Percentiles rank a stretch among this genome's conserved stretches.
These are phyloP conservation scores for Ursus arctos DNA, from an alignment of 2,113 vertebrate genomes.

Conservation along the genomic window DNA sequence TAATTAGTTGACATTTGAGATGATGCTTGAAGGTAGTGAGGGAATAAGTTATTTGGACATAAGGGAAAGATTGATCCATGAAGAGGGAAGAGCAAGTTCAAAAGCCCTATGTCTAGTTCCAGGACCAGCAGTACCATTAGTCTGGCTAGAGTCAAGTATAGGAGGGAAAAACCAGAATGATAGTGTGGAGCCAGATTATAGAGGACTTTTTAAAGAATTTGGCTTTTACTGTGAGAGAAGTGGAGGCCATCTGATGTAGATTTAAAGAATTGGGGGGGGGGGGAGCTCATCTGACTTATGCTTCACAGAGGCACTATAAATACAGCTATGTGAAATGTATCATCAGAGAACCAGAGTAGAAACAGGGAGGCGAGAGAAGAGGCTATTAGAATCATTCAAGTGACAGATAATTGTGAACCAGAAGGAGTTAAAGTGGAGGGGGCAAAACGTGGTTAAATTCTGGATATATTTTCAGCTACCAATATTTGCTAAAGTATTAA, in stretches of 20 bases:
- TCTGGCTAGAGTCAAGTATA: not conserved
- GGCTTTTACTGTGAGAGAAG: not conserved
- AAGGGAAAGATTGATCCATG: not conserved
- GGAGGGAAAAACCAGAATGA: not conserved
- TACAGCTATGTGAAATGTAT: not conserved
- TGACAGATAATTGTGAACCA: not conserved
- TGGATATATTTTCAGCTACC: not conserved
- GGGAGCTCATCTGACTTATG: not conserved
- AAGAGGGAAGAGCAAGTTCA: not conserved
- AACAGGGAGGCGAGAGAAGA: not conserved
- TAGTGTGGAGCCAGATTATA: not conserved
- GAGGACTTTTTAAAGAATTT: too few species aligned
- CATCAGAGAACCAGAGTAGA: not conserved
- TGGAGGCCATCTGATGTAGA: not conserved
- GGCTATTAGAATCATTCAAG: not conserved
- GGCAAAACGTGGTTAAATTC: not conserved
- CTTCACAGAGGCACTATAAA: not conserved
- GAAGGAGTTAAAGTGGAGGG: not conserved
- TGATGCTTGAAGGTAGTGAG: not conserved
- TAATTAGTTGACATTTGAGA: not conserved
- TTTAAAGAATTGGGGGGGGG: not conserved
- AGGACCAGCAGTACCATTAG: not conserved
- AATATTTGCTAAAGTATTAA: not conserved
- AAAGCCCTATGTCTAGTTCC: not conserved
- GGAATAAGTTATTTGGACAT: not conserved